Percentiles rank a stretch among this genome's conserved stretches.
phyloP scores from a whole-genome alignment of 2,797 vertebrate species.

The Thunnus albacares region DNA sequence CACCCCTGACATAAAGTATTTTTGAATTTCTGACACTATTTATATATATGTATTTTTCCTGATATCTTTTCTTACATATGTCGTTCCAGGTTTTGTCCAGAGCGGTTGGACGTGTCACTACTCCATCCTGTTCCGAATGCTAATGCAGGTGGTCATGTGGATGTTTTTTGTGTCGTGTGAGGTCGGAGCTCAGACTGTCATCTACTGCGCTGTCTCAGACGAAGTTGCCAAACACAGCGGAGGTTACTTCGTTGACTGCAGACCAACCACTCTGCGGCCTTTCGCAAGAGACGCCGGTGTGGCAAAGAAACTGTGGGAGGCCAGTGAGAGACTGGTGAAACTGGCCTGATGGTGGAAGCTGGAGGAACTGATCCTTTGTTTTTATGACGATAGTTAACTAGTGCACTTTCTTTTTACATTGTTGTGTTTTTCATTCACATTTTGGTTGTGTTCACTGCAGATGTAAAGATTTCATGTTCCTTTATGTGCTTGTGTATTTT shows the following conservation, averaged over 20 bases:
- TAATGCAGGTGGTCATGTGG: conserved; percentile 88
- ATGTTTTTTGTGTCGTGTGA: conserved; percentile 88
- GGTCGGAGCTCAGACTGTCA: conserved; percentile 86
- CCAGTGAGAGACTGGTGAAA: conserved; percentile 88
- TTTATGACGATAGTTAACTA: neutral
- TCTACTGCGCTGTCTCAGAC: conserved; percentile 86
- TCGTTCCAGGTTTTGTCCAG: conserved; percentile 84
- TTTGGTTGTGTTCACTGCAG: neutral
- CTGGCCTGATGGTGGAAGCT: conserved; percentile 69
- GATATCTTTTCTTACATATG: neutral
- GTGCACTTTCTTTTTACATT: neutral
- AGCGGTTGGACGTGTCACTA: conserved; percentile 87
- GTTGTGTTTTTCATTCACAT: neutral
- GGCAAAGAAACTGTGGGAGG: conserved; percentile 90
- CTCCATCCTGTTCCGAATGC: conserved; percentile 85
- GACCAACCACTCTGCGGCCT: conserved; percentile 75
- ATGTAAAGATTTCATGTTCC: neutral
- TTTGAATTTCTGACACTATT: neutral
- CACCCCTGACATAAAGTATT: neutral
- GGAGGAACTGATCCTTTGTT: neutral
- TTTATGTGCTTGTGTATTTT: conserved; percentile 1
- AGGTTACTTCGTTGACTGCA: conserved; percentile 87
- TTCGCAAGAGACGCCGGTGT: conserved; percentile 87
- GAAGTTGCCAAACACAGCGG: conserved; percentile 82
- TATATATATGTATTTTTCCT: neutral